phyloP scores from a whole-genome alignment of 2,888 invertebrate species.

The Deilephila porcellus region DNA sequence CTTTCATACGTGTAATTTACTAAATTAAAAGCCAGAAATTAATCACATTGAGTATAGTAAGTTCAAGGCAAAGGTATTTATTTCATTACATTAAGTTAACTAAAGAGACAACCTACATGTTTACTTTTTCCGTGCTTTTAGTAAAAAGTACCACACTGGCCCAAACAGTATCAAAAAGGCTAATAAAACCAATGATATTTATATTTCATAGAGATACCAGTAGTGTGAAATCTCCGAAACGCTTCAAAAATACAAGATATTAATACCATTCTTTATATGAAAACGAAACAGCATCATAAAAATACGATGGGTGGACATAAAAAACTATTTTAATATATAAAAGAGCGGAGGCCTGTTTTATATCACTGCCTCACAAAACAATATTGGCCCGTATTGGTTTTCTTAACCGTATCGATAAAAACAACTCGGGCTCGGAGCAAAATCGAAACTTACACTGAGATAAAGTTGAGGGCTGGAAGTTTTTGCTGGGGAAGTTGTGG shows the following conservation, averaged over 20 bases:
- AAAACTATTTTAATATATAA: conserved; percentile 26
- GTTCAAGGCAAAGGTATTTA: background rate
- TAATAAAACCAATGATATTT: background rate
- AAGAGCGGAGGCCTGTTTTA: conserved; percentile 38
- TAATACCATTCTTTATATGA: background rate
- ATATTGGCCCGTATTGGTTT: conserved; percentile 66
- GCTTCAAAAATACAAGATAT: background rate
- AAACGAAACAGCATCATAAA: conserved; percentile 15
- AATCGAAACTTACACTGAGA: conserved; percentile 78
- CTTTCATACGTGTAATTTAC: background rate
- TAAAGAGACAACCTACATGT: background rate
- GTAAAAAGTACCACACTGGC: background rate
- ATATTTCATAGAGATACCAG: background rate
- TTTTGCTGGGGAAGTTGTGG: conserved; percentile 71
- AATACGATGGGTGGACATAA: conserved; percentile 8
- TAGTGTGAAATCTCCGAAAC: background rate
- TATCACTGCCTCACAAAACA: conserved; percentile 54
- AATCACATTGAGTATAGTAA: background rate
- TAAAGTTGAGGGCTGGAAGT: conserved; percentile 76
- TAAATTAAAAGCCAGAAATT: background rate
- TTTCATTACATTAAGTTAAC: background rate
- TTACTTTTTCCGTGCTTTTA: background rate
- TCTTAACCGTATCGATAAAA: conserved; percentile 62
- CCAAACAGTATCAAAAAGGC: background rate
- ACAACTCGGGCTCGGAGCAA: conserved; percentile 58